phyloP scores from a whole-genome alignment of 2,888 invertebrate species.

The Taphrorychus bicolor region DNA sequence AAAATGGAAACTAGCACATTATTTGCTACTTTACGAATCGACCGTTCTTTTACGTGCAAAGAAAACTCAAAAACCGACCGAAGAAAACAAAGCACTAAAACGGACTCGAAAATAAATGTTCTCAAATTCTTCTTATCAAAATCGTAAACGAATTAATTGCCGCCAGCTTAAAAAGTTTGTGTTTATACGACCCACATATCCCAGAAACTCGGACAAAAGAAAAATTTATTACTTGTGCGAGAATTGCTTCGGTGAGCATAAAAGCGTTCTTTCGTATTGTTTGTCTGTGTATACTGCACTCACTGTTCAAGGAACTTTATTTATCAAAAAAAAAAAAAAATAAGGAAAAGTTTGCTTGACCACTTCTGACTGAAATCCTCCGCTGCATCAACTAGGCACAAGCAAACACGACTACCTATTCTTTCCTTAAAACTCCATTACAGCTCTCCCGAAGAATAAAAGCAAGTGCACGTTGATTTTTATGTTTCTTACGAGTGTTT shows the following conservation, averaged over 20 bases:
- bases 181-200: constrained; percentile 29
- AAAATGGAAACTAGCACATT: too few relatives aligned
- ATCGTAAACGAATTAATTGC: constrained; percentile 15
- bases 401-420: background rate
- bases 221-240: constrained; percentile 24
- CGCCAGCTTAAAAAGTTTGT: constrained; percentile 28
- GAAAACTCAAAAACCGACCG: too few relatives aligned
- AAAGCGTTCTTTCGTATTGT: constrained; percentile 9
- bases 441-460: background rate
- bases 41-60: too few relatives aligned
- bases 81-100: too few relatives aligned
- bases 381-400: background rate
- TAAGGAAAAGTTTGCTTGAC: background rate
- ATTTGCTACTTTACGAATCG: too few relatives aligned
- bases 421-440: background rate
- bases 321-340: background rate
- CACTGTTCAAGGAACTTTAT: background rate
- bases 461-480: background rate
- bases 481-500: background rate
- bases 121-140: background rate
- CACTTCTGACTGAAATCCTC: background rate
- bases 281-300: background rate
- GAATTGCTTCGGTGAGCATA: constrained; percentile 10
- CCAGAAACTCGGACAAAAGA: constrained; percentile 24
- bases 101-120: too few relatives aligned